A percentile compares a stretch with the other conserved stretches of the same genome.
phyloP scores from a whole-genome alignment of 2,888 invertebrate species.

The Xiphydria camelus region DNA sequence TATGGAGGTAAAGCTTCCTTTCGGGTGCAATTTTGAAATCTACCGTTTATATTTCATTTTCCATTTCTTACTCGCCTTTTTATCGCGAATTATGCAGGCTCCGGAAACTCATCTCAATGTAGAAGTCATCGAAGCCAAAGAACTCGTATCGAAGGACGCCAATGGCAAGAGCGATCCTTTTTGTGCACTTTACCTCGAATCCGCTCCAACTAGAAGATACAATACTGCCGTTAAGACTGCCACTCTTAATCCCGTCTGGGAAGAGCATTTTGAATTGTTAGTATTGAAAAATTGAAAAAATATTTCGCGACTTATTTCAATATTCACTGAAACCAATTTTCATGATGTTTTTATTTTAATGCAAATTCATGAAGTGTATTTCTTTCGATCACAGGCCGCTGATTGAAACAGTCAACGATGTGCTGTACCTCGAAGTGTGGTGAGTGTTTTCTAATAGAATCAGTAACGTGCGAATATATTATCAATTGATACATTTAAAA shows the following conservation, averaged over 20 bases:
- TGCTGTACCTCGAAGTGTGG: constrained; percentile 81
- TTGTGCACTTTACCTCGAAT: constrained; percentile 86
- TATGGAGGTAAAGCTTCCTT: constrained; percentile 65
- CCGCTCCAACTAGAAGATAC: constrained; percentile 75
- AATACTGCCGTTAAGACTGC: constrained; percentile 90
- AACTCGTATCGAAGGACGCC: constrained; percentile 80
- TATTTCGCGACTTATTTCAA: neutral
- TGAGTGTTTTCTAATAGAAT: constrained; percentile 54
- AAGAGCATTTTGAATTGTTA: constrained; percentile 96
- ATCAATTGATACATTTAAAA: too few species aligned
- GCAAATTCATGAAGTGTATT: constrained; percentile 17
- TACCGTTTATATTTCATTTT: neutral
- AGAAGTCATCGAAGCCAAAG: constrained; percentile 85
- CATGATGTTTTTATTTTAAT: too few species aligned
- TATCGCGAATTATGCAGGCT: constrained; percentile 62
- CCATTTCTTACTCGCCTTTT: too few species aligned
- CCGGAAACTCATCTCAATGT: constrained; percentile 83
- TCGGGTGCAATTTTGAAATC: too few species aligned
- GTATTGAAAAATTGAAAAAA: constrained; percentile 55
- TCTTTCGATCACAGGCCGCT: constrained; percentile 69
- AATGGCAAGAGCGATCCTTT: constrained; percentile 97
- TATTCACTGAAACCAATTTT: constrained; percentile 22
- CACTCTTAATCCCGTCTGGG: constrained; percentile 92
- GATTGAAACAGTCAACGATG: constrained; percentile 73
- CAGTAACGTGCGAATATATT: neutral